Conservation (phyloP, 2,888 invertebrate genomes). For the Chromoteleia sp. region DNA sequence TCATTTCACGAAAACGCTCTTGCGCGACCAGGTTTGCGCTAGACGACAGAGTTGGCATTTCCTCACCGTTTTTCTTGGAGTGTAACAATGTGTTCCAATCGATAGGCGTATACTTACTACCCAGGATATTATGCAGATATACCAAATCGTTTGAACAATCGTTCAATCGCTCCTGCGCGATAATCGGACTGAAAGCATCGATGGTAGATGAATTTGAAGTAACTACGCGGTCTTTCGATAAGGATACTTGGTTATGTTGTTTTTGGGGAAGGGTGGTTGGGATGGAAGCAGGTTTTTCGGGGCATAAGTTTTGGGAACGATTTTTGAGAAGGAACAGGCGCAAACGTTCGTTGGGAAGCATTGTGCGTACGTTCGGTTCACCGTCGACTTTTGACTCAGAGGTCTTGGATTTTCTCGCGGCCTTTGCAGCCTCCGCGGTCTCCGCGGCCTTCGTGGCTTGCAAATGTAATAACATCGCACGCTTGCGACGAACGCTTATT, state of each 20-base stretch:
- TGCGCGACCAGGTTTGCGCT: not conserved
- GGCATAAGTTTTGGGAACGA: too few species aligned
- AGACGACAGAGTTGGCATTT: not conserved
- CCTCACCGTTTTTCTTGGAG: not conserved
- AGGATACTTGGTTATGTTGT: too few species aligned
- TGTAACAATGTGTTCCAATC: slow-evolving; percentile 24
- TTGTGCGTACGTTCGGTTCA: too few species aligned
- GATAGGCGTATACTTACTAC: slow-evolving; percentile 11
- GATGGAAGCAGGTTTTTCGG: too few species aligned
- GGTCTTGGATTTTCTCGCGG: too few species aligned
- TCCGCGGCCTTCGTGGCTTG: too few species aligned
- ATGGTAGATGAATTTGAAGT: not conserved
- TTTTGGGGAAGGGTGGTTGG: too few species aligned
- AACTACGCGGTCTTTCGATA: too few species aligned
- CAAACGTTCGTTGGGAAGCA: too few species aligned
- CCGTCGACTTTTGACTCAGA: too few species aligned
- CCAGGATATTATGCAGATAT: slow-evolving; percentile 25
- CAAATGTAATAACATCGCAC: not conserved
- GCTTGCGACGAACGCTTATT: not conserved
- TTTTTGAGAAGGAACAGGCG: too few species aligned
- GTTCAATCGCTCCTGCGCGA: not conserved
- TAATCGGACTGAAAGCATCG: slow-evolving; percentile 2
- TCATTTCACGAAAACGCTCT: not conserved
- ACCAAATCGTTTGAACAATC: not conserved
- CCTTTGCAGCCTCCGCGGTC: too few species aligned